Evolutionary conservation across 2,113 vertebrate species (phyloP).

Genomic region (Arvicanthis niloticus): DNA sequence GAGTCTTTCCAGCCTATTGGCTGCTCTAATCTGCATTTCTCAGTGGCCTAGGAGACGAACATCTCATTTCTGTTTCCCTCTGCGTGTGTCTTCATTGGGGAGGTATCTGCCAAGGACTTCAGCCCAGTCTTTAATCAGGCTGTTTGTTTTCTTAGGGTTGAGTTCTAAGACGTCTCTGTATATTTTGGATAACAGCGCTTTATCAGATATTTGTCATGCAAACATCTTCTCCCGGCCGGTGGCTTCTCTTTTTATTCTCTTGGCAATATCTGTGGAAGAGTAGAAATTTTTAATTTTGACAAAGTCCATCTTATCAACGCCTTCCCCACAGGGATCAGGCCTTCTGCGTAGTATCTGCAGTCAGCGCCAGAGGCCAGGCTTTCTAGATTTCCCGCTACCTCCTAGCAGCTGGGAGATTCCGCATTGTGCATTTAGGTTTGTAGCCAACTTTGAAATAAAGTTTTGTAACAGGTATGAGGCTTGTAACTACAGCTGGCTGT

Average conservation of each 20-base stretch:
- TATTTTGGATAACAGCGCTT: neutral
- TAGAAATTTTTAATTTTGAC: conserved; percentile 7
- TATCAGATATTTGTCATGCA: neutral
- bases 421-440: neutral
- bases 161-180: neutral
- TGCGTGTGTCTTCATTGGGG: neutral
- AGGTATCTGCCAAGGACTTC: neutral
- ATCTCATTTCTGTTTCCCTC: neutral
- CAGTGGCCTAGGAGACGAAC: too few species aligned
- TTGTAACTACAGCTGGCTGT: too few species aligned
- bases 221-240: neutral
- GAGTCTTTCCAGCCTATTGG: neutral
- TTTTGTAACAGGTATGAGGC: neutral
- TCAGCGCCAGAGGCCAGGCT: too few species aligned
- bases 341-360: neutral
- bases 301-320: neutral
- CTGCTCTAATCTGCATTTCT: neutral
- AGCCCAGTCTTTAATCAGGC: neutral
- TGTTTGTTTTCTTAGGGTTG: neutral
- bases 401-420: neutral
- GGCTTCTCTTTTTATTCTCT: conserved; percentile 17
- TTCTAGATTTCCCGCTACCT: neutral
- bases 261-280: neutral
- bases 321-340: neutral
- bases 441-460: neutral